Conservation (phyloP, 2,888 invertebrate genomes). For the Eupelmus urozonus region DNA sequence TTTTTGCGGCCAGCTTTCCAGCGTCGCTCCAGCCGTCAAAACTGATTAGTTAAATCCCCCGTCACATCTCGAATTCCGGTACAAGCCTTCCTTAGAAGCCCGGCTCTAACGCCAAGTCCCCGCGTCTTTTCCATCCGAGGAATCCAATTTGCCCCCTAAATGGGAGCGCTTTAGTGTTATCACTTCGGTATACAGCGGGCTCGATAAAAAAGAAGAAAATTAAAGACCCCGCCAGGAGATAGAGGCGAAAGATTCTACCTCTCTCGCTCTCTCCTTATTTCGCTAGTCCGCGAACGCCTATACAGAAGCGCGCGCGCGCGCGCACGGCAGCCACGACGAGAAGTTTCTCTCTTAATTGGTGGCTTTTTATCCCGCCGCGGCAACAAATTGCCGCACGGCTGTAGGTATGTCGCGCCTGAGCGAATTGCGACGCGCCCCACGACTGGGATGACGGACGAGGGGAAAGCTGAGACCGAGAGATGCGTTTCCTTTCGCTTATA, state of each 20-base stretch:
- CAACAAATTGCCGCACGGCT: conserved; percentile 73
- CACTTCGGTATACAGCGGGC: conserved; percentile 1
- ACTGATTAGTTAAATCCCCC: conserved; percentile 38
- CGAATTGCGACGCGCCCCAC: conserved; percentile 59
- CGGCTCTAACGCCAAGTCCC: no score
- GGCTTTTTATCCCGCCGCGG: conserved; percentile 68
- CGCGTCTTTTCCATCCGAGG: conserved; percentile 29
- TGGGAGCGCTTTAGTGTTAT: conserved; percentile 32
- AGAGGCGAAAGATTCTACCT: background rate
- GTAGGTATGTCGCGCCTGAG: conserved; percentile 67
- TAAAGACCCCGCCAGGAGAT: background rate
- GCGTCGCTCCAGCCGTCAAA: background rate
- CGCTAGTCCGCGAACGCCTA: background rate
- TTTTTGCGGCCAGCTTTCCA: background rate
- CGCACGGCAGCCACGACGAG: conserved; percentile 49
- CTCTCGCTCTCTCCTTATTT: no score
- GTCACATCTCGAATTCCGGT: conserved; percentile 28
- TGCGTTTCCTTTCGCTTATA: conserved; percentile 27
- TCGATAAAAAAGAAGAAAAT: conserved; percentile 5
- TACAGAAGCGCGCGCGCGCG: background rate
- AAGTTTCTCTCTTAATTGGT: conserved; percentile 72
- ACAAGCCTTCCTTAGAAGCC: background rate
- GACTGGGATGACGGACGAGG: conserved; percentile 62
- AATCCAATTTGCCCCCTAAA: conserved; percentile 42
- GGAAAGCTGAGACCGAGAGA: conserved; percentile 50